These are phyloP conservation scores for Neodiprion lecontei DNA, from an alignment of 1,140 invertebrate genomes.

Conservation along the genomic window DNA sequence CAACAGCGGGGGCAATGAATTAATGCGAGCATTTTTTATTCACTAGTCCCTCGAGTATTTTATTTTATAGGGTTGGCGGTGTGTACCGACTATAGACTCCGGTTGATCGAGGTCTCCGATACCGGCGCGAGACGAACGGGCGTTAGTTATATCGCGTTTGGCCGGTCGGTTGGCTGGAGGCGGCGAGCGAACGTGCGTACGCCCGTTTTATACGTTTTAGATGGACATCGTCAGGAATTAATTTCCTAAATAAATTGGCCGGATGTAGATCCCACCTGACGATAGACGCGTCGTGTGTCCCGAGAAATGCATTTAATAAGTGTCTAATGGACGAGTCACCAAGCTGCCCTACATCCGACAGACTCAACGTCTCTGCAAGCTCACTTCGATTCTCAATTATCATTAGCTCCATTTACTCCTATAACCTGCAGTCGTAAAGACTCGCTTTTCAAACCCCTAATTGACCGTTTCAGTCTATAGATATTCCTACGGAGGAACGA, in stretches of 20 bases:
- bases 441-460: too few relatives aligned
- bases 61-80: slow-evolving; percentile 32
- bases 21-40: slow-evolving; percentile 47
- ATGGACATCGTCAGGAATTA: slow-evolving; percentile 22
- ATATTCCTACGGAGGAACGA: too few relatives aligned
- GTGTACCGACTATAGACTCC: background rate
- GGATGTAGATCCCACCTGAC: slow-evolving; percentile 18
- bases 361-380: background rate
- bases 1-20: slow-evolving; percentile 33
- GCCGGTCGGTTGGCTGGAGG: background rate
- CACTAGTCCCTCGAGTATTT: slow-evolving; percentile 22
- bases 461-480: too few relatives aligned
- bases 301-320: slow-evolving; percentile 12
- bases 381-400: background rate
- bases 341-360: background rate
- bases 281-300: slow-evolving; percentile 7
- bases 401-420: background rate
- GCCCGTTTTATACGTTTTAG: slow-evolving; percentile 14
- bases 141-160: slow-evolving; percentile 31
- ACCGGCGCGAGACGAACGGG: slow-evolving; percentile 16
- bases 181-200: slow-evolving; percentile 1
- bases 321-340: slow-evolving; percentile 8
- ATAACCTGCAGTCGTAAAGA: too few relatives aligned
- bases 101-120: slow-evolving; percentile 33
- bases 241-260: slow-evolving; percentile 22